Percentiles rank a stretch among this genome's conserved stretches.
Evolutionary conservation across 2,888 invertebrate species (phyloP).

Genomic region (Coecobrya sp.): DNA sequence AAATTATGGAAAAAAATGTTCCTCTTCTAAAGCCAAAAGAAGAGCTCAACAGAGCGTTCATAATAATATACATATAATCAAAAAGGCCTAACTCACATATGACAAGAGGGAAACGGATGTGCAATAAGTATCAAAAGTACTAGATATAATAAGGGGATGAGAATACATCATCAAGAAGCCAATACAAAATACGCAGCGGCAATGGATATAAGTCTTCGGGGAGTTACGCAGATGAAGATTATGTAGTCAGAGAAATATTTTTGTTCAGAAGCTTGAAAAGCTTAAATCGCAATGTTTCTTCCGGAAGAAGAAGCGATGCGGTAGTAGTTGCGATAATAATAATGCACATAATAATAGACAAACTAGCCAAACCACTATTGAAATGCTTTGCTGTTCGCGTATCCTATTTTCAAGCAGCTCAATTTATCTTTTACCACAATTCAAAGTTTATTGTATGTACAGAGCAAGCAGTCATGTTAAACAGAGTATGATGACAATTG

Average conservation of each 20-base stretch:
- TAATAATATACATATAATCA: constrained; percentile 79
- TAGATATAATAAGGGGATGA: background rate
- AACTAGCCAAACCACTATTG: constrained; percentile 17
- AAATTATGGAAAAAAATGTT: constrained; percentile 61
- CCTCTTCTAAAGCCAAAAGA: constrained; percentile 12
- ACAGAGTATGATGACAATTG: constrained; percentile 73
- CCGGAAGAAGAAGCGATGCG: constrained; percentile 45
- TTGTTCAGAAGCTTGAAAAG: background rate
- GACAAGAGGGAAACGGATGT: constrained; percentile 48
- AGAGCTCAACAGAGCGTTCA: constrained; percentile 68
- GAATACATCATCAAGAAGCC: constrained; percentile 21
- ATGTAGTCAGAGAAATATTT: background rate
- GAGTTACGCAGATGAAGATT: background rate
- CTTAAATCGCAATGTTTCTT: constrained; percentile 42
- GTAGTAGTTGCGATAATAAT: constrained; percentile 13
- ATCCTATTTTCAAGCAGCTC: background rate
- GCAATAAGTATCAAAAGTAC: constrained; percentile 1
- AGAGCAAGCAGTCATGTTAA: constrained; percentile 45
- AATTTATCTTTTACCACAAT: constrained; percentile 44
- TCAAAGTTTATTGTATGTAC: constrained; percentile 33
- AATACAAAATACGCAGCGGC: background rate
- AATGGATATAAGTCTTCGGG: background rate
- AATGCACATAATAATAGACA: constrained; percentile 19
- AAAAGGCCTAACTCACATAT: constrained; percentile 72
- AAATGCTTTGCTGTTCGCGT: background rate